phyloP scores from a whole-genome alignment of 2,797 vertebrate genomes.

The Kryptolebias ocellatus region DNA sequence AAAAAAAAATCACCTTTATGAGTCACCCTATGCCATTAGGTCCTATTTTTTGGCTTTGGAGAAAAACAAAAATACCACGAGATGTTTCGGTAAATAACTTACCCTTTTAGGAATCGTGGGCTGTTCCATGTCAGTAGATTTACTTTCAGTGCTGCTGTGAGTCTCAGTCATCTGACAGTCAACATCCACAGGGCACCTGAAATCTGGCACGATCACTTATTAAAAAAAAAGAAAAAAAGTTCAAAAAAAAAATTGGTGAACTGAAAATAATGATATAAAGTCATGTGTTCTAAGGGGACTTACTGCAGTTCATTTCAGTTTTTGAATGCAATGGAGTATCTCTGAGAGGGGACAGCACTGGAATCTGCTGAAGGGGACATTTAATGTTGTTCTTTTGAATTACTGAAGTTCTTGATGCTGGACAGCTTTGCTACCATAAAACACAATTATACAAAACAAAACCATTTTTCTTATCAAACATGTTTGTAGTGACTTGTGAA shows the following conservation, averaged over 20 bases:
- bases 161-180: conserved; percentile 26
- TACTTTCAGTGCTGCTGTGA: conserved; percentile 30
- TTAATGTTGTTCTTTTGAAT: not conserved
- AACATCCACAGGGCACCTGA: conserved; percentile 45
- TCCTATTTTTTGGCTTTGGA: too few relatives aligned
- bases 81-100: conserved; percentile 3
- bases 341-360: conserved; percentile 72
- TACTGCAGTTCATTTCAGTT: conserved; percentile 49
- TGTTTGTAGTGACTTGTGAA: too few relatives aligned
- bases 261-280: conserved; percentile 4
- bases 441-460: too few relatives aligned
- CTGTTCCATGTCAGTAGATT: conserved; percentile 61
- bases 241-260: not conserved
- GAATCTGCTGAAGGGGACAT: conserved; percentile 37
- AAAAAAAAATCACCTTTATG: too few relatives aligned
- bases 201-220: conserved; percentile 49
- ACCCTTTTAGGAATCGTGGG: conserved; percentile 71
- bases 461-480: too few relatives aligned
- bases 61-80: not conserved
- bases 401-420: not conserved
- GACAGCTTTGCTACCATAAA: not conserved
- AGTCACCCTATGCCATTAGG: too few relatives aligned
- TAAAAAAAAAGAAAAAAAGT: not conserved
- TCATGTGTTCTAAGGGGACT: conserved; percentile 31
- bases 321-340: conserved; percentile 57